These are phyloP conservation scores for Beris morrisii DNA, from an alignment of 2,888 invertebrate genomes.

Conservation along the genomic window DNA sequence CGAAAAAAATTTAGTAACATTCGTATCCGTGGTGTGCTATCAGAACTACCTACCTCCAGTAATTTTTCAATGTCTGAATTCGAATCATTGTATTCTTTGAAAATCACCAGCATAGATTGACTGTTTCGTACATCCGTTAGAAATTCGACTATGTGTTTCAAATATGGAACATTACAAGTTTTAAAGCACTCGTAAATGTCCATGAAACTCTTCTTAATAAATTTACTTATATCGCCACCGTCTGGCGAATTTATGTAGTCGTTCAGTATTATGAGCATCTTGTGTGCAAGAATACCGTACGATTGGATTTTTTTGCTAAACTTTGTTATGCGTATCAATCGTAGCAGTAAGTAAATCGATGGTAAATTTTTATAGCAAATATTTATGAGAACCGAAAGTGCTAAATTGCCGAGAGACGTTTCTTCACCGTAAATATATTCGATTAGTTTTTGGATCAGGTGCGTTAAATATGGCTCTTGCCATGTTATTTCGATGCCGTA, in stretches of 20 bases:
- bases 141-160: conserved; percentile 52
- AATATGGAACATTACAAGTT: conserved; percentile 50
- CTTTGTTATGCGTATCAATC: conserved; percentile 63
- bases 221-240: conserved; percentile 48
- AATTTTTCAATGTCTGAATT: conserved; percentile 49
- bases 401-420: conserved; percentile 56
- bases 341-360: conserved; percentile 71
- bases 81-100: conserved; percentile 48
- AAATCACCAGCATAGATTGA: conserved; percentile 46
- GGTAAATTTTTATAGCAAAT: conserved; percentile 77
- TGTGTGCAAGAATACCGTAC: conserved; percentile 51
- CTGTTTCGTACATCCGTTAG: conserved; percentile 46
- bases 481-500: conserved; percentile 78
- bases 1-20: background rate
- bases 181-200: conserved; percentile 49
- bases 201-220: conserved; percentile 50
- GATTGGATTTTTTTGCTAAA: conserved; percentile 50
- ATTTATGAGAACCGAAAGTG: conserved; percentile 74
- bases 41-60: conserved; percentile 45
- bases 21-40: too few relatives aligned
- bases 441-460: conserved; percentile 68
- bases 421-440: conserved; percentile 65
- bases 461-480: conserved; percentile 75
- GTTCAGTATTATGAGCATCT: conserved; percentile 53
- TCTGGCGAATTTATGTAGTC: conserved; percentile 48